Conservation (phyloP, 1,140 invertebrate genomes). For the Orchestia grillus region DNA sequence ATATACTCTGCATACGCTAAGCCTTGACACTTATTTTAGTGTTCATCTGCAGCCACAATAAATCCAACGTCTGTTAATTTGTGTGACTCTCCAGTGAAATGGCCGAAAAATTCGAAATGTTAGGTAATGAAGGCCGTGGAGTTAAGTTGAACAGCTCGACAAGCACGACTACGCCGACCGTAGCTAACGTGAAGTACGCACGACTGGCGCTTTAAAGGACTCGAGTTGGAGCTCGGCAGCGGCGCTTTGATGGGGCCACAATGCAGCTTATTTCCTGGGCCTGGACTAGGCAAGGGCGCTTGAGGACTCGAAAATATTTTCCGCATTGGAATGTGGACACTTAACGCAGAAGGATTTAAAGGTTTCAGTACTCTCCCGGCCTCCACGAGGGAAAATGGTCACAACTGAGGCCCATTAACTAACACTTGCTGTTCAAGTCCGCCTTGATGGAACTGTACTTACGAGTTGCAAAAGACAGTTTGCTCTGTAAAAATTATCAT, state of each 20-base stretch:
- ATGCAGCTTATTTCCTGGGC: background rate
- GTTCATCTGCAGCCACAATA: no score
- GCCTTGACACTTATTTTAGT: no score
- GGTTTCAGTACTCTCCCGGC: background rate
- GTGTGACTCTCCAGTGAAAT: background rate
- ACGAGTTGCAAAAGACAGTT: background rate
- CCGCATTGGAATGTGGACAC: background rate
- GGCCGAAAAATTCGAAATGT: background rate
- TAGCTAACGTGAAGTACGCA: no score
- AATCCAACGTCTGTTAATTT: background rate
- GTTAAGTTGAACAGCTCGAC: background rate
- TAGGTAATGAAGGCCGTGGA: background rate
- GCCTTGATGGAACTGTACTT: background rate
- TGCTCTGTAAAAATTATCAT: background rate
- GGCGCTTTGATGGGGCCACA: background rate
- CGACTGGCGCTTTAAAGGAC: background rate
- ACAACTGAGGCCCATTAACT: background rate
- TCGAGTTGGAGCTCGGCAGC: background rate
- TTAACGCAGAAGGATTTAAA: background rate
- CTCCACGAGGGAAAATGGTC: background rate
- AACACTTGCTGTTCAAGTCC: background rate
- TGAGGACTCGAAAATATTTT: background rate
- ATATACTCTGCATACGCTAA: no score
- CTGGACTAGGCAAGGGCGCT: background rate
- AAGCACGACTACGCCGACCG: background rate